phyloP scores from a whole-genome alignment of 2,888 invertebrate genomes.

The Trimorus sp. region DNA sequence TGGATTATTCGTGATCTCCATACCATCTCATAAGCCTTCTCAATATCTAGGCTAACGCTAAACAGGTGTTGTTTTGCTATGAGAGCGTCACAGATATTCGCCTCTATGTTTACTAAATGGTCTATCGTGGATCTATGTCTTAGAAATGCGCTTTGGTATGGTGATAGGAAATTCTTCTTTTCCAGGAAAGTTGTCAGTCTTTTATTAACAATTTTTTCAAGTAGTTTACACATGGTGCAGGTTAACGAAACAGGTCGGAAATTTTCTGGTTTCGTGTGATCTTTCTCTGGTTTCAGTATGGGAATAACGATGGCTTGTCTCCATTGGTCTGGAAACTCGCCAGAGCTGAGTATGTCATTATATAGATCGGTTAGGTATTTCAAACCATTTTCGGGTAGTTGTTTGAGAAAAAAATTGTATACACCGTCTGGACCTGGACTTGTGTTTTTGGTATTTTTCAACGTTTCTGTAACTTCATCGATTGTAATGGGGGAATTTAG shows the following conservation, averaged over 20 bases:
- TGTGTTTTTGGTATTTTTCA: slow-evolving; percentile 34
- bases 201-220: slow-evolving; percentile 53
- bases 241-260: slow-evolving; percentile 50
- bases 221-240: slow-evolving; percentile 44
- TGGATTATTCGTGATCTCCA: slow-evolving; percentile 53
- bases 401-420: slow-evolving; percentile 50
- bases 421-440: slow-evolving; percentile 64
- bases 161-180: slow-evolving; percentile 25
- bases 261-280: slow-evolving; percentile 19
- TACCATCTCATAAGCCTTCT: slow-evolving; percentile 66
- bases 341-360: slow-evolving; percentile 29
- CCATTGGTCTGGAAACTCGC: slow-evolving; percentile 21
- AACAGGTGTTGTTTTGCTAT: slow-evolving; percentile 47
- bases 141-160: slow-evolving; percentile 36
- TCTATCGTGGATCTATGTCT: slow-evolving; percentile 31
- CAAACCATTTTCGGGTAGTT: slow-evolving; percentile 29
- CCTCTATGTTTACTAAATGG: slow-evolving; percentile 55
- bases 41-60: slow-evolving; percentile 28
- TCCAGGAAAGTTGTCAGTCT: slow-evolving; percentile 34
- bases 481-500: neutral
- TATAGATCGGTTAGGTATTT: slow-evolving; percentile 13
- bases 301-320: slow-evolving; percentile 28
- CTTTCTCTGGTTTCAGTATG: slow-evolving; percentile 40
- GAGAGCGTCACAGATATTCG: slow-evolving; percentile 53
- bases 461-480: neutral